Evolutionary conservation across 2,888 invertebrate species (phyloP), one percentile per base, ranked within the genome.

Genomic region (Cistogaster globosa): DNA sequence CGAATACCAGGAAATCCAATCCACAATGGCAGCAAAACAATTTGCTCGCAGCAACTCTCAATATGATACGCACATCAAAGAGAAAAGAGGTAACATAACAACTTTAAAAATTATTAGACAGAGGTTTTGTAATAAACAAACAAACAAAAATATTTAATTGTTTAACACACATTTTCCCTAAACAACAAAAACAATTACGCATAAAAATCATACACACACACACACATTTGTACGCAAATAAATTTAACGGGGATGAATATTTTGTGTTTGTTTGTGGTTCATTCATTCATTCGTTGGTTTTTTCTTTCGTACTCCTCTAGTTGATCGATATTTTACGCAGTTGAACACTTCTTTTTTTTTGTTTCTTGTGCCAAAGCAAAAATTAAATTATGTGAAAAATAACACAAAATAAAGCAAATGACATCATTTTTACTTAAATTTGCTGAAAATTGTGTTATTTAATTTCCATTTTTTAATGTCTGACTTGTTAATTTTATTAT

Each of bases 31-130:
- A 62, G 95, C 95, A 90, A 94, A 95, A 93, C 96, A 96, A 88
- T 96, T 94, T 89, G 94, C 95, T 87, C 94, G 96, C 91, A 96
- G 96, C 93, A 96, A 95, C 91, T 96, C 96, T 89, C 96, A 97
- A 93, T 97, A 96, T 93, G 97, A 97, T 93, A 95, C 96, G 77
- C 97, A 97, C 93, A 97, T 97, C 91, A 96, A 95, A 89, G 95
- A 96, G 93, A 96, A 96, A 91, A 95, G 96, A 96, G 97, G 97
- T 97, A 95, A 93, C 36, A 74, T 97, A 95, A 93, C 36, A 74
- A 63, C 20, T 60, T 51, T 20, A 60, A 2, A n/a, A n/a, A 48
- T 48, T 48, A 2, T 48, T 26, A 26, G 26, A 26, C 26, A 26
- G n/a, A 26, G 2, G 26, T 26, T 26, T 26, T 48, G 3, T 14